Base-by-base conservation (phyloP, 2,113 vertebrate species). In the Emberiza fucata region DNA sequence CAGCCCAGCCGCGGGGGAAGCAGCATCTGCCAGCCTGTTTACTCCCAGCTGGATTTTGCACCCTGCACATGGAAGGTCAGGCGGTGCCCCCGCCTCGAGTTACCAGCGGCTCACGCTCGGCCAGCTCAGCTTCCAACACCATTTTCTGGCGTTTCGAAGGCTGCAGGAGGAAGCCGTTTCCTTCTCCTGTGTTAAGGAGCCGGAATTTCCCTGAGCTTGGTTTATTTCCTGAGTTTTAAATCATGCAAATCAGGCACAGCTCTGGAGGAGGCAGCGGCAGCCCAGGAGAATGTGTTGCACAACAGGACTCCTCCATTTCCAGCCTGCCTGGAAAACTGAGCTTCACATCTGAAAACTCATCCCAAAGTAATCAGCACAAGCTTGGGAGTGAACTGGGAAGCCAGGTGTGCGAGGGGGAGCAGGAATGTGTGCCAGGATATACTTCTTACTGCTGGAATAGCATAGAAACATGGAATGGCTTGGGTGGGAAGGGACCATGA, bases 1-100 rank as follows among this genome's bases (percentile, higher is more conserved):
- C 25, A 8, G 2, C 60, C 5, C 21, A 0, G 23, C 5, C 16
- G 4, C 0, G 24, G 44, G 25, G 10, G 2, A 11, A 68, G 57
- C 29, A 79, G 53, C 87, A 33, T 40, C 42, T 50, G 64, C n/a
- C 29, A 40, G 47, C 27, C 50, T 79, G 65, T 60, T 92, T 54
- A 81, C 69, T 63, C 75, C 85, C 37, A 3, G 76, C 35, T 86
- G 35, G 57, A 64, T 92, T 93, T 91, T 94, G 90, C 78, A 84
- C 76, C 47, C 56, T 29, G 88, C 51, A 3, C 92, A 29, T 0
- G 5, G 79, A 60, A 86, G 80, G 86, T 81, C 72, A 84, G 70
- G 61, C 35, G 50, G 72, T 2, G 3, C n/a, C 69, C 27, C 47
- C 1, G 13, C 87, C 60, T 20, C 11, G 4, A 28, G 81, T 60